Evolutionary conservation across 2,797 vertebrate genomes (phyloP).

Genomic region (Anguilla marmorata): DNA sequence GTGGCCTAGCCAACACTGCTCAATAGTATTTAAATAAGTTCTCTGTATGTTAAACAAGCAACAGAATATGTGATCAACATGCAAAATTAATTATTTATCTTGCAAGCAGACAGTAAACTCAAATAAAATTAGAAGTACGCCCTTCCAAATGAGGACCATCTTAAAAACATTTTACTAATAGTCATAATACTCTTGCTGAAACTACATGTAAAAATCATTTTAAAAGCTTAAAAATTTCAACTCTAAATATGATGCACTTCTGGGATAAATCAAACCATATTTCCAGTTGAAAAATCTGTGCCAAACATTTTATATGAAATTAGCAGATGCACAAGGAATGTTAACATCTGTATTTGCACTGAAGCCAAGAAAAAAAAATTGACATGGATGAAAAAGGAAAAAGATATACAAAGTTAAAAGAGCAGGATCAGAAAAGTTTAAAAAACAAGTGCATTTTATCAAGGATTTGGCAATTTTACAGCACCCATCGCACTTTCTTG

Average conservation of each 20-base stretch:
- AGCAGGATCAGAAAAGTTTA: background rate
- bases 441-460: conserved; percentile 10
- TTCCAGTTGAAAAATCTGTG: background rate
- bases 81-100: conserved; percentile 21
- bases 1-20: conserved; percentile 19
- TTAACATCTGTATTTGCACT: conserved; percentile 9
- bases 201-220: background rate
- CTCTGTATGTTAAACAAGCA: conserved; percentile 13
- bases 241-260: background rate
- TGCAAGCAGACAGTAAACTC: background rate
- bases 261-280: conserved; percentile 15
- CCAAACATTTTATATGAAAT: background rate
- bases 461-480: conserved; percentile 17
- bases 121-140: background rate
- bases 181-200: conserved; percentile 1
- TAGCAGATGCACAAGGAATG: conserved; percentile 9
- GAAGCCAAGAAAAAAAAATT: background rate
- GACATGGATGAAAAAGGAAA: background rate
- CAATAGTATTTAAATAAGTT: conserved; percentile 16
- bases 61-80: conserved; percentile 21
- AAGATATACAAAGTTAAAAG: background rate
- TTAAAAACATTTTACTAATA: background rate
- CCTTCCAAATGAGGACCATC: background rate
- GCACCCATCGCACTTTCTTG: background rate
- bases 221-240: background rate